Evolutionary conservation across 2,888 invertebrate genomes (phyloP).

Genomic region (Lutraria lutraria): DNA sequence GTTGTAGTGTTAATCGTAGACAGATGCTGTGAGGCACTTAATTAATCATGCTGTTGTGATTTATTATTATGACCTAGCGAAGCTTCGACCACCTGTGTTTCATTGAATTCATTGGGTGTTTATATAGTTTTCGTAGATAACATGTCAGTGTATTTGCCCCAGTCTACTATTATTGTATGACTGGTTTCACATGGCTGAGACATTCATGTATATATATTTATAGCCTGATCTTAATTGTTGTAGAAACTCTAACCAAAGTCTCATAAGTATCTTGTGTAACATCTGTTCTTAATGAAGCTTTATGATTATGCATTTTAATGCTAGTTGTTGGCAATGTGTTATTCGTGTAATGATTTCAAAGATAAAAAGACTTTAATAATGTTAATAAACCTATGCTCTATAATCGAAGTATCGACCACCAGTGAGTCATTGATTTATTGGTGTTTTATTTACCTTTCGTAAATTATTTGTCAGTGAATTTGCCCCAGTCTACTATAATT

Average conservation of each 20-base stretch:
- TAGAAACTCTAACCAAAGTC: no score
- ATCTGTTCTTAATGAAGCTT: no score
- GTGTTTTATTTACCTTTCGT: constrained; percentile 29
- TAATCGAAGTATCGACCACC: constrained; percentile 24
- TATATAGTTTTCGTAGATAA: constrained; percentile 31
- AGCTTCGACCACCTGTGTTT: constrained; percentile 33
- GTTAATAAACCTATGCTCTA: background rate
- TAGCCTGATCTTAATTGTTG: background rate
- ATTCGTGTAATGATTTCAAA: no score
- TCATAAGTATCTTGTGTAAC: no score
- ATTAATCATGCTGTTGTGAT: background rate
- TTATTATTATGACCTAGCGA: constrained; percentile 9
- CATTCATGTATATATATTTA: background rate
- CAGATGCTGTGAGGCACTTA: background rate
- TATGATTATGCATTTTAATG: no score
- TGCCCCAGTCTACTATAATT: constrained; percentile 24
- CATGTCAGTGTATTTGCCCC: constrained; percentile 37
- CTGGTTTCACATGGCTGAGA: constrained; percentile 41
- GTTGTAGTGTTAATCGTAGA: background rate
- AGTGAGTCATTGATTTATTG: constrained; percentile 11
- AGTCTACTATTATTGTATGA: background rate
- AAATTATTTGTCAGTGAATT: constrained; percentile 9
- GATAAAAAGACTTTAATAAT: no score
- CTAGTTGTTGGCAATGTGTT: no score
- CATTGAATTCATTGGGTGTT: constrained; percentile 13